These are phyloP conservation scores for Drosophila sturtevanti DNA, from an alignment of 1,140 invertebrate genomes.

Conservation along the genomic window DNA sequence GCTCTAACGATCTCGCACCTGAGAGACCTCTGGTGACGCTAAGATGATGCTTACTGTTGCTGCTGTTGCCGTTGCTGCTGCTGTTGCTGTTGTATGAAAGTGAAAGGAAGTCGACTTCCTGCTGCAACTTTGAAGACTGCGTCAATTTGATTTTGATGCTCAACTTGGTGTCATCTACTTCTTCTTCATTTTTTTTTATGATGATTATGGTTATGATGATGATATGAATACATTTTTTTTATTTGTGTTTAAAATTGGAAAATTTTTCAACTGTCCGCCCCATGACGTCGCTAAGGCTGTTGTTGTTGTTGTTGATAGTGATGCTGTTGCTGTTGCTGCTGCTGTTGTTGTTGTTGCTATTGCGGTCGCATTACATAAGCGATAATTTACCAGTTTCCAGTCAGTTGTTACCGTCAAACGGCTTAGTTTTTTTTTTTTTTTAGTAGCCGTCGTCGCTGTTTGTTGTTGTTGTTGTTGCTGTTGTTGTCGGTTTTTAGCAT, in stretches of 20 bases:
- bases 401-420: slow-evolving; percentile 48
- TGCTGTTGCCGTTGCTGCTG: neutral
- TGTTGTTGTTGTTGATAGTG: neutral
- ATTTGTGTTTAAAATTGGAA: slow-evolving; percentile 19
- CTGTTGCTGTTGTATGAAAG: slow-evolving; percentile 50
- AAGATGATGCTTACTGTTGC: neutral
- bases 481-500: slow-evolving; percentile 60
- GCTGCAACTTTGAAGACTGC: slow-evolving; percentile 37
- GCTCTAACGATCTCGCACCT: slow-evolving; percentile 45
- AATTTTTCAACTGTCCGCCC: slow-evolving; percentile 28
- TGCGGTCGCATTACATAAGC: slow-evolving; percentile 73
- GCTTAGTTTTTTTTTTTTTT: slow-evolving; percentile 3
- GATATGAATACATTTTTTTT: slow-evolving; percentile 14
- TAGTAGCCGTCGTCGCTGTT: slow-evolving; percentile 17
- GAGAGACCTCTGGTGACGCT: neutral
- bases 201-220: neutral
- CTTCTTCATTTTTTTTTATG: neutral
- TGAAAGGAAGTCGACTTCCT: slow-evolving; percentile 81
- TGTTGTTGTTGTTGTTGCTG: slow-evolving; percentile 30
- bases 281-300: slow-evolving; percentile 13
- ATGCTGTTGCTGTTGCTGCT: slow-evolving; percentile 28
- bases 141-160: slow-evolving; percentile 37
- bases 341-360: slow-evolving; percentile 37
- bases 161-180: slow-evolving; percentile 14
- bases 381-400: slow-evolving; percentile 74